Conservation (phyloP, 2,888 invertebrate species). For the Orthonevra nobilis region DNA sequence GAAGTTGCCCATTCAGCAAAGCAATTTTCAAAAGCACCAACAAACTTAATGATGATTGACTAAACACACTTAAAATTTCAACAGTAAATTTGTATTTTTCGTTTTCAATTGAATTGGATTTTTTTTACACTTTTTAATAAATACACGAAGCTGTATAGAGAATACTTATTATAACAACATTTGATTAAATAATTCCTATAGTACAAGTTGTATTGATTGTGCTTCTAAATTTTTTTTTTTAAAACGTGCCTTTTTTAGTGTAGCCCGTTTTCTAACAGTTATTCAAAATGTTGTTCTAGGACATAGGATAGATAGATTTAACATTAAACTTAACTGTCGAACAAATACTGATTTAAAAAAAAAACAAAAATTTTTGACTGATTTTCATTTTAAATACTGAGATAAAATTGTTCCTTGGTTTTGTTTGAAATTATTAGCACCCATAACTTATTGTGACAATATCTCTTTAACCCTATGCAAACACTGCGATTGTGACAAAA, state of each 20-base stretch:
- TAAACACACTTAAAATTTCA: too few species aligned
- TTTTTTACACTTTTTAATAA: too few species aligned
- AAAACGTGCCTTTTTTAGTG: slow-evolving; percentile 3
- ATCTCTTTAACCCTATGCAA: slow-evolving; percentile 32
- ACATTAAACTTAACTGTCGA: slow-evolving; percentile 9
- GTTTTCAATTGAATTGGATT: too few species aligned
- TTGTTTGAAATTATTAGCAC: slow-evolving; percentile 50
- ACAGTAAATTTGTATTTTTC: too few species aligned
- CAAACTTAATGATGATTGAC: too few species aligned
- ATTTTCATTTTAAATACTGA: slow-evolving; percentile 36
- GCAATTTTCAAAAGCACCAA: too few species aligned
- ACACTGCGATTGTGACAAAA: too few species aligned
- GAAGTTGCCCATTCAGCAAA: too few species aligned
- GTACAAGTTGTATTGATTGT: slow-evolving; percentile 44
- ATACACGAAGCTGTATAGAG: too few species aligned
- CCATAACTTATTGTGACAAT: slow-evolving; percentile 31
- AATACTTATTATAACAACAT: too few species aligned
- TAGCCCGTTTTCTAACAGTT: background rate
- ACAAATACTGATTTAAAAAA: slow-evolving; percentile 23
- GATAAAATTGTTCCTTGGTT: slow-evolving; percentile 8
- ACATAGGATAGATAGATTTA: background rate
- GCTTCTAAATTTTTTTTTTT: slow-evolving; percentile 30
- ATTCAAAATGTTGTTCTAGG: background rate
- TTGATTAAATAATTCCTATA: too few species aligned
- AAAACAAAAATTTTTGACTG: too few species aligned